Base-by-base conservation (phyloP, 2,113 vertebrate species). In the Melanotaenia duboulayi region DNA sequence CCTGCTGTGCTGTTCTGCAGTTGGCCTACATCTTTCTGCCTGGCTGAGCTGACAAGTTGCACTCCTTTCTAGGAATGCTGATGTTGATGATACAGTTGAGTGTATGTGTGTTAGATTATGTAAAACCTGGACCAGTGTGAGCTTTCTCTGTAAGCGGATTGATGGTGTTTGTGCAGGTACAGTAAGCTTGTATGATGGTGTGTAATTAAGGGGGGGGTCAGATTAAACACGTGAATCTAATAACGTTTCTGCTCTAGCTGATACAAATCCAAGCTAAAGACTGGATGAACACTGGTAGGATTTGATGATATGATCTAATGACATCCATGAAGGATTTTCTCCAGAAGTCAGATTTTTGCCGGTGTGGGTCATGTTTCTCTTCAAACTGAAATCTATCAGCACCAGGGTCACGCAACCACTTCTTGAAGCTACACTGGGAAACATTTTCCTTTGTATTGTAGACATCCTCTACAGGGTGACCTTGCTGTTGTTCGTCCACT, bases 11-110 rank as follows among this genome's bases (percentile, higher is more conserved):
- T 90, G 84, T 87, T 84, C 64, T 86, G 84, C 83, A 83, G 88
- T 89, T 90, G 88, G 86, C 89, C 92, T 90, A 89, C 87, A 91
- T 92, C 84, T 91, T 91, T 93, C 91, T 85, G 86, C 91, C 63
- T 88, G 86, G 58, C 71, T 93, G 90, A 89, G 65, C 76, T 58
- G 63, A 85, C 74, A 84, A 87, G 70, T 85, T 76, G 71, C 40
- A 39, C 71, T 59, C 61, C 79, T 85, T 69, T 86, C 77, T 49
- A 87, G 80, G 88, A 90, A 83, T 73, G 74, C 76, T 67, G 81
- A 82, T 80, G 76, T 67, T 66, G 74, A 74, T 42, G 60, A 71
- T 75, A 57, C 59, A 51, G 75, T 23, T 9, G 6, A 20, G 25
- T 71, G 64, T 66, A 50, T 62, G 24, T 57, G 35, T 67, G 56